Evolutionary conservation across 2,888 invertebrate species (phyloP).

Genomic region (Acanthosepion pharaonis): DNA sequence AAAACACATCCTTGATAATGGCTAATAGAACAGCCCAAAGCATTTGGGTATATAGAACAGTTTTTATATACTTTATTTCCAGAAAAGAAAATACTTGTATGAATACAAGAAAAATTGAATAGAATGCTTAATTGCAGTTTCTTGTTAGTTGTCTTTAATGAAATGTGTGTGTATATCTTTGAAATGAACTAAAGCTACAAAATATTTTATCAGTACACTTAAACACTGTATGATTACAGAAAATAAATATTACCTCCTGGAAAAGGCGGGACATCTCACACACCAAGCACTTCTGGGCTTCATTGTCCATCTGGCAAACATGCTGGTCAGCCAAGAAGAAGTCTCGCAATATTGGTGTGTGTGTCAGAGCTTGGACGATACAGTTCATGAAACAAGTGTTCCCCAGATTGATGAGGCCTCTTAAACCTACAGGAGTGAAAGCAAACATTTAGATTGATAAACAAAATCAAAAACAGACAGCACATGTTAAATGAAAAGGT

Average conservation of each 20-base stretch:
- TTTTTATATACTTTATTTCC: too few species aligned
- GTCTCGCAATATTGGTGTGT: constrained; percentile 93
- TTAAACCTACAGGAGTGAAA: constrained; percentile 79
- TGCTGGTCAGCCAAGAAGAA: constrained; percentile 96
- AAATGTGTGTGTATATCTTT: too few species aligned
- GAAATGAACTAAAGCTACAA: too few species aligned
- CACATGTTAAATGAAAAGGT: background rate
- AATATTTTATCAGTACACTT: too few species aligned
- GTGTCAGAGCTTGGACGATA: constrained; percentile 94
- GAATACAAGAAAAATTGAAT: too few species aligned
- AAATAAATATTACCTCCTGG: constrained; percentile 81
- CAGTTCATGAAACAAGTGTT: constrained; percentile 99
- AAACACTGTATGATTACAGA: too few species aligned
- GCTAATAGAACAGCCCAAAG: too few species aligned
- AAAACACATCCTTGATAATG: too few species aligned
- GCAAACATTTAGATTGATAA: background rate
- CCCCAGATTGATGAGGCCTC: constrained; percentile 95
- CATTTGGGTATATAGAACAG: too few species aligned
- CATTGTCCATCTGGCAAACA: constrained; percentile 81
- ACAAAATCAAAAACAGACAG: background rate
- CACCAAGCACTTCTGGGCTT: constrained; percentile 86
- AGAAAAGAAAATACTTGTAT: too few species aligned
- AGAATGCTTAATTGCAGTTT: too few species aligned
- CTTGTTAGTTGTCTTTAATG: too few species aligned
- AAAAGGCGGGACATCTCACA: constrained; percentile 96